Conservation (phyloP, 2,113 vertebrate genomes). For the Empidonax alnorum region DNA sequence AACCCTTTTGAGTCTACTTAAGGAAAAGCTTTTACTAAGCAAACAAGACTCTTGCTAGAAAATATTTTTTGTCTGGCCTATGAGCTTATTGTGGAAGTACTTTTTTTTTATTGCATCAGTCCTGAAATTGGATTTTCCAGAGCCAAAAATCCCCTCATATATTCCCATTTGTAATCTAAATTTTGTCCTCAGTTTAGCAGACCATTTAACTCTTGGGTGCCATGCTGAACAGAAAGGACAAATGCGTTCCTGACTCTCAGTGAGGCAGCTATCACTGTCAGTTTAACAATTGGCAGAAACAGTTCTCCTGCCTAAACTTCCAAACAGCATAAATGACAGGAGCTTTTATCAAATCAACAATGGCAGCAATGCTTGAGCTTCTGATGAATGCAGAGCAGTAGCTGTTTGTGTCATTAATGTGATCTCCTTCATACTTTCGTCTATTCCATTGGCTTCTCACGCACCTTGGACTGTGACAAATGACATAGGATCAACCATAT, state of each 20-base stretch:
- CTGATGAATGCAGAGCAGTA: not conserved
- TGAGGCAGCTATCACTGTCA: not conserved
- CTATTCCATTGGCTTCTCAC: not conserved
- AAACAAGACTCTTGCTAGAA: not conserved
- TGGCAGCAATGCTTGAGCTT: not conserved
- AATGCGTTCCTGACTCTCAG: not conserved
- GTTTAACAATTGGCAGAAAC: not conserved
- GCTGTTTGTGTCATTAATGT: not conserved
- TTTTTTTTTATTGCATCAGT: not conserved
- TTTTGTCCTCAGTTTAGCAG: not conserved
- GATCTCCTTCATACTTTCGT: not conserved
- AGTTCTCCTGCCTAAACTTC: not conserved
- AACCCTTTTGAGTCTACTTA: not conserved
- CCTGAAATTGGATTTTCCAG: conserved; percentile 20
- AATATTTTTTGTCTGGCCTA: not conserved
- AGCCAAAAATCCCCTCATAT: not conserved
- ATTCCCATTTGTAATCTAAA: not conserved
- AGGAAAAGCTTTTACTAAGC: not conserved
- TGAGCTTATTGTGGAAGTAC: not conserved
- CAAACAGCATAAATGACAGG: not conserved
- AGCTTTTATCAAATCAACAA: not conserved
- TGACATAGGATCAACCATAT: not conserved
- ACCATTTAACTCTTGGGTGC: not conserved
- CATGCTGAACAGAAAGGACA: not conserved
- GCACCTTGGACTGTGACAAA: not conserved